A percentile compares a stretch with the other conserved stretches of the same genome.
Conservation (phyloP, 2,113 vertebrate species). For the Sebastes fasciatus region DNA sequence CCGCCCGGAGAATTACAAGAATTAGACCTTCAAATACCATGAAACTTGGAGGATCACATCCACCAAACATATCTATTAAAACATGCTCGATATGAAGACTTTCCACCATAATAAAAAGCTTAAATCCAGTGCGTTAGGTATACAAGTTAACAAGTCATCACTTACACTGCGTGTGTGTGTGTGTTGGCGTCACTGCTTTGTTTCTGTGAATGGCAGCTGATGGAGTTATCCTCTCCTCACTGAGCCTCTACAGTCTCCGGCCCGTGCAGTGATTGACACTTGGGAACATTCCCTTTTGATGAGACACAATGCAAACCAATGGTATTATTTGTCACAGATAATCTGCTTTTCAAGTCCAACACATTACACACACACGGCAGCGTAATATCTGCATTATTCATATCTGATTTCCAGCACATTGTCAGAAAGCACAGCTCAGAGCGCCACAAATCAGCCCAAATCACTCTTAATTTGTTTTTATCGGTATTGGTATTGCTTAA, state of each 20-base stretch:
- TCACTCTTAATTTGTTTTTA: slow-evolving; percentile 86
- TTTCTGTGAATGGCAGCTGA: slow-evolving; percentile 50
- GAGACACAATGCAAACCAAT: slow-evolving; percentile 79
- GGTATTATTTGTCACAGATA: slow-evolving; percentile 80
- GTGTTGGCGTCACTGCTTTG: slow-evolving; percentile 34
- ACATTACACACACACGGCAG: slow-evolving; percentile 56
- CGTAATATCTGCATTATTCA: slow-evolving; percentile 80
- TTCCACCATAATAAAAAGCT: not conserved
- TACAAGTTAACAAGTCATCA: slow-evolving; percentile 29
- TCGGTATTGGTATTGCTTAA: slow-evolving; percentile 85
- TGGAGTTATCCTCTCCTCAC: slow-evolving; percentile 49
- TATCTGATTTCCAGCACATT: slow-evolving; percentile 77
- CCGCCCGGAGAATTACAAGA: no score
- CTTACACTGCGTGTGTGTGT: slow-evolving; percentile 1
- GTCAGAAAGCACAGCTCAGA: slow-evolving; percentile 75
- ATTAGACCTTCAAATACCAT: not conserved
- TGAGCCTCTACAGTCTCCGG: slow-evolving; percentile 20
- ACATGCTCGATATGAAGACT: not conserved
- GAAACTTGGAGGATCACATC: not conserved
- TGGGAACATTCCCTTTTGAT: slow-evolving; percentile 80
- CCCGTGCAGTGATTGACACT: slow-evolving; percentile 67
- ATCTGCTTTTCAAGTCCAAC: slow-evolving; percentile 76
- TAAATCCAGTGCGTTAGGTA: not conserved
- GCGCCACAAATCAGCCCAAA: slow-evolving; percentile 80
- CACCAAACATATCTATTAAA: not conserved